Conservation (phyloP, 2,797 vertebrate genomes). For the Argya squamiceps region DNA sequence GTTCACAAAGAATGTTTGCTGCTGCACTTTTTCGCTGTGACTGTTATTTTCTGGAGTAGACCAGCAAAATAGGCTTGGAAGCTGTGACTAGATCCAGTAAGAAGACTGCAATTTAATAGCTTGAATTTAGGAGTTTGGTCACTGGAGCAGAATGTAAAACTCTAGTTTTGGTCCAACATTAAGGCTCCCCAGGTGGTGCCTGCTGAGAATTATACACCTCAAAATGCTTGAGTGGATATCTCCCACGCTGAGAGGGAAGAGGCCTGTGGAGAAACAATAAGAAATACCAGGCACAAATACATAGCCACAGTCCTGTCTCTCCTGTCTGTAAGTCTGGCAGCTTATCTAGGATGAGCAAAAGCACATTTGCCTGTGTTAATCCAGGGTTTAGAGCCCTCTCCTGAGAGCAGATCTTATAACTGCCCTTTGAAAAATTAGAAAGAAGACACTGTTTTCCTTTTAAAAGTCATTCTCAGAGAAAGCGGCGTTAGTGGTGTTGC, state of each 20-base stretch:
- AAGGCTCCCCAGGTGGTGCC: background rate
- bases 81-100: background rate
- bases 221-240: background rate
- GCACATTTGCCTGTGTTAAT: background rate
- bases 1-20: background rate
- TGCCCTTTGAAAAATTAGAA: background rate
- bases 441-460: background rate
- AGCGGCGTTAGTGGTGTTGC: accelerated
- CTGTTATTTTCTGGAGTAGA: background rate
- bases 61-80: background rate
- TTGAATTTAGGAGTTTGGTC: slow-evolving; percentile 4
- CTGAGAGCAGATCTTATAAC: background rate
- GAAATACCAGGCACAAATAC: background rate
- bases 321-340: background rate
- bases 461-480: background rate
- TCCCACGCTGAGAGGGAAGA: background rate
- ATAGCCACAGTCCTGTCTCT: background rate
- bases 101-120: background rate
- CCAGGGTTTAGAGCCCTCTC: background rate
- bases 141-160: background rate
- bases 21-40: background rate
- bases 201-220: background rate
- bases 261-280: background rate
- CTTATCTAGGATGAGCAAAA: background rate
- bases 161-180: slow-evolving; percentile 22